Percentiles rank a stretch among this genome's conserved stretches.
Conservation (phyloP, 2,113 vertebrate species). For the Rhynchopsitta pachyrhyncha region DNA sequence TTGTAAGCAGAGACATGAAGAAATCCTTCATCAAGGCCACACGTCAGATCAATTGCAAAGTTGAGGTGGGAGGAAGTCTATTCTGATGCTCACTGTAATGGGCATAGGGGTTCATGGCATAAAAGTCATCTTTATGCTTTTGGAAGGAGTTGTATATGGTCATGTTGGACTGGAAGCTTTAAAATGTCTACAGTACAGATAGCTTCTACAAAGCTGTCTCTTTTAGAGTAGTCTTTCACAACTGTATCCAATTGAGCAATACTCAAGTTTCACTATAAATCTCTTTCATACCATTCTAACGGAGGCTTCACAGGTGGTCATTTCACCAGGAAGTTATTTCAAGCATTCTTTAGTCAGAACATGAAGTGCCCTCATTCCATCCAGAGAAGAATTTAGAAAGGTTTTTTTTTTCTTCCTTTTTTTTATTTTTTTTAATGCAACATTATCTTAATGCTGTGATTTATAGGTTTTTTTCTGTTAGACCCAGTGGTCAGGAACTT, state of each 20-base stretch:
- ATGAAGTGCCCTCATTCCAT: neutral
- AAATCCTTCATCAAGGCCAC: neutral
- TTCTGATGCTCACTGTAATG: neutral
- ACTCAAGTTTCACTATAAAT: neutral
- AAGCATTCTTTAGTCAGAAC: neutral
- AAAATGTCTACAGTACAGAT: neutral
- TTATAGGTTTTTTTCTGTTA: neutral
- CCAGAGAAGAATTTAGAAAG: neutral
- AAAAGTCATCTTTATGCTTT: neutral
- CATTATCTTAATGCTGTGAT: neutral
- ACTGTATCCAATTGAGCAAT: neutral
- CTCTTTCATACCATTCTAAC: neutral
- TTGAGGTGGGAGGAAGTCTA: neutral
- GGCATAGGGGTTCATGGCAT: neutral
- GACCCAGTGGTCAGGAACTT: slow-evolving; percentile 3
- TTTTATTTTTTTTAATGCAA: neutral
- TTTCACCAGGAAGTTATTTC: neutral
- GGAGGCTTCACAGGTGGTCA: neutral
- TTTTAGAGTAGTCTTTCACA: neutral
- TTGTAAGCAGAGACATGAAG: neutral
- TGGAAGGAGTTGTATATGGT: neutral
- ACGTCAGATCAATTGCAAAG: neutral
- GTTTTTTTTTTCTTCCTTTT: neutral
- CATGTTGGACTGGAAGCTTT: neutral
- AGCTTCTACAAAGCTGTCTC: neutral